These are phyloP conservation scores for Heliconius eleuchia DNA, from an alignment of 1,140 invertebrate species.

Conservation along the genomic window DNA sequence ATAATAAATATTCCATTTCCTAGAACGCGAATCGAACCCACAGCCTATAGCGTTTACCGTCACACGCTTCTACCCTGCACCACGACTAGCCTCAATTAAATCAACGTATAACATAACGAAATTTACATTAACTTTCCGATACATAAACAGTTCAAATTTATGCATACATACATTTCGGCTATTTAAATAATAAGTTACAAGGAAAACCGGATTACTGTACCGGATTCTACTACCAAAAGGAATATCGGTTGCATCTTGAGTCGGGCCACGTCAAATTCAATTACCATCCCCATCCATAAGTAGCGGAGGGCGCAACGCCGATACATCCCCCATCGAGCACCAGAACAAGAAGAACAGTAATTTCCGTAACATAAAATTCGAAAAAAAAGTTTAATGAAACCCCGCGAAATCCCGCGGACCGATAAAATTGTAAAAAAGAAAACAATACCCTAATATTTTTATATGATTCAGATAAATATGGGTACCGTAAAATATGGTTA, in stretches of 20 bases:
- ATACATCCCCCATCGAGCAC: slow-evolving; percentile 52
- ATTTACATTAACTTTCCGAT: not conserved
- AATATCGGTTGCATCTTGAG: slow-evolving; percentile 27
- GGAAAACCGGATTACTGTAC: not conserved
- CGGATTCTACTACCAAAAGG: not conserved
- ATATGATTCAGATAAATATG: slow-evolving; percentile 62
- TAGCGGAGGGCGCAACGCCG: slow-evolving; percentile 33
- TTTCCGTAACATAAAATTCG: slow-evolving; percentile 77
- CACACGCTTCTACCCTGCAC: no score
- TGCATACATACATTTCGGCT: not conserved
- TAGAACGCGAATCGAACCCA: no score
- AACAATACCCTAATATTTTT: slow-evolving; percentile 69
- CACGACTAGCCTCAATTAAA: no score
- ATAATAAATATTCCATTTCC: no score
- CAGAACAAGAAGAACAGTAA: slow-evolving; percentile 71
- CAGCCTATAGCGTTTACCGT: no score
- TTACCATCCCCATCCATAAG: slow-evolving; percentile 50
- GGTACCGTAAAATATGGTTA: slow-evolving; percentile 22
- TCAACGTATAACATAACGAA: not conserved
- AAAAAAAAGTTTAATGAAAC: slow-evolving; percentile 76
- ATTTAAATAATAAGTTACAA: not conserved
- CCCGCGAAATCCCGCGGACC: slow-evolving; percentile 59
- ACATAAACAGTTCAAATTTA: not conserved
- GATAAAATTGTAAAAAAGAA: slow-evolving; percentile 64
- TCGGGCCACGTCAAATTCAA: slow-evolving; percentile 41